Evolutionary conservation across 37 sponge, comb jelly and placozoan species (phyloP).

Genomic region (Axinella damicornis): DNA sequence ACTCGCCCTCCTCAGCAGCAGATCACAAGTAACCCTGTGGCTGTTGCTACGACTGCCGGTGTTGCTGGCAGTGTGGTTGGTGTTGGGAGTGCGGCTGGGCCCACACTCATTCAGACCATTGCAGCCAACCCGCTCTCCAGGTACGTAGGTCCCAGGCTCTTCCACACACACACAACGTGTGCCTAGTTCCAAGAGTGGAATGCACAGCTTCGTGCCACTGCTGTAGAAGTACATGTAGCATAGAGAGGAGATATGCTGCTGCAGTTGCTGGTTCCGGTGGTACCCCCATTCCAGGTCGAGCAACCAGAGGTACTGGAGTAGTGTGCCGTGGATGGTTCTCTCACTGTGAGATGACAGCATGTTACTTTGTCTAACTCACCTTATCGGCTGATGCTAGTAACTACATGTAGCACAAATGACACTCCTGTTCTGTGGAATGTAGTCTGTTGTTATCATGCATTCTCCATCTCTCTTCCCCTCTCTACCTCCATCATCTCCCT

Average conservation of each 20-base stretch:
- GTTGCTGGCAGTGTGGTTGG: background rate
- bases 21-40: background rate
- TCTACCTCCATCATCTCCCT: background rate
- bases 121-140: no score
- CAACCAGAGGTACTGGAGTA: slow-evolving; percentile 21
- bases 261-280: no score
- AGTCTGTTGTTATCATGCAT: background rate
- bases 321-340: background rate
- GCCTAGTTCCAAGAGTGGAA: no score
- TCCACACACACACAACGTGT: background rate
- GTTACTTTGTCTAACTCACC: background rate
- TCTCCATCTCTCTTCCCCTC: slow-evolving; percentile 11
- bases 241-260: no score
- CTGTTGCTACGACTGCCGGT: background rate
- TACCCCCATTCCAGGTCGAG: slow-evolving; percentile 4
- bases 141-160: no score
- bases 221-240: no score
- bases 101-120: background rate
- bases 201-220: no score
- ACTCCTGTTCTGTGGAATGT: no score
- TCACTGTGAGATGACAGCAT: background rate
- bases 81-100: background rate
- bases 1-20: slow-evolving; percentile 45
- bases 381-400: no score
- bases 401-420: no score